Evolutionary conservation across 1,140 invertebrate species (phyloP), one percentile per base, ranked within the genome.

Genomic region (Bombus soroeensis): DNA sequence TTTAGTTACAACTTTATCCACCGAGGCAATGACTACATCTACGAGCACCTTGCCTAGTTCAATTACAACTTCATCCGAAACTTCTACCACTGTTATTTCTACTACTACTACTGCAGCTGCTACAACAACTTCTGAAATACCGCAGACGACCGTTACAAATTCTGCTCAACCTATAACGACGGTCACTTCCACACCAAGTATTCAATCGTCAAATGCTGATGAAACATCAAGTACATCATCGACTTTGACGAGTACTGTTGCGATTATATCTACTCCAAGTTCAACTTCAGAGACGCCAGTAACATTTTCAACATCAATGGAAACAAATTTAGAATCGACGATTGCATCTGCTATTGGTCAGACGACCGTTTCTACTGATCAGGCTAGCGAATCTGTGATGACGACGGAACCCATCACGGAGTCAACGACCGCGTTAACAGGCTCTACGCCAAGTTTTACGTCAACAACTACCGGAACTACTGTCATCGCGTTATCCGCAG

Each of bases 361-460:
- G 32, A 66, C 64, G 64, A 66, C 32, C 15, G 15, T n/a, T 62
- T 13, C 59, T n/a, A 28, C 59, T 5, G 59, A 62, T 13, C 59
- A 62, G 47, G 18, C 28, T 28, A n/a, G 0, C 5, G 81, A 68
- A 37, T 22, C 73, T 25, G 28, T 25, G 15, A 34, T 18, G 15
- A 66, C 32, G 6, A 72, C 66, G 15, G 34, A 64, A 43, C 0
- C 57, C 4, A 15, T 70, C 12, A 5, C 70, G 18, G 70, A 82
- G 53, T 43, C 80, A 53, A 82, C 68, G 72, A 53, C 72, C 43
- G 34, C 32, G 53, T 32, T 53, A 12, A 75, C 72, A n/a, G 25
- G 13, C n/a, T 12, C 47, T 47, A 47, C 41, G 53, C 8, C 41
- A 28, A 53, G 57, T 3, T 43, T 53, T 32, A 32, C 76, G 37